Base-by-base conservation (phyloP, 2,888 invertebrate species). In the Palloptera scutellata region DNA sequence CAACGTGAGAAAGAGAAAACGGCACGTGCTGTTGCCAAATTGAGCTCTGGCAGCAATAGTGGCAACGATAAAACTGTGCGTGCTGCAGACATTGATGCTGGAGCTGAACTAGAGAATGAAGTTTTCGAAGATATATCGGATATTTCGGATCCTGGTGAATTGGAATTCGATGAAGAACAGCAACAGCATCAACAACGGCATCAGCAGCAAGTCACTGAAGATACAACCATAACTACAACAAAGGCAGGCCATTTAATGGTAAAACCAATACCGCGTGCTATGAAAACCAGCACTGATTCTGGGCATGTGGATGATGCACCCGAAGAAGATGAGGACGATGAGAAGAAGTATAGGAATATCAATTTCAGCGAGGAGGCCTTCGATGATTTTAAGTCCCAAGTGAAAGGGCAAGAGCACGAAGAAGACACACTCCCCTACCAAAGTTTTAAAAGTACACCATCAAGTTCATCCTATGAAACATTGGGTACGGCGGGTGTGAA, bases 1-100 rank as follows among this genome's bases (percentile, higher is more conserved):
- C 93, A 94, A 79, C 85, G 90, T 9, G 95, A 96, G 77, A 90
- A 91, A 70, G 94, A 94, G 81, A 91, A 90, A 54, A 93, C 94
- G 69, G 95, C 94, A 0, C 91, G 91, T 11, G 95, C 94, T 52
- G 90, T 95, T 61, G 95, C 95, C 8, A 91, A 95, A 78, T 86
- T 95, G n/a, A 92, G 91, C 64, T 90, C 91, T 17, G 93, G 93
- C 78, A 91, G 91, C 68, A 91, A 83, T 79, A 90, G 84, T 67
- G 85, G 87, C 70, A 81, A 81, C 30, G 88, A 88, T 70, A 81
- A 87, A 45, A 87, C 87, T 61, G 88, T 88, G 73, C 75, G 79
- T 0, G 78, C 81, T 0, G 77, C 76, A 0, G 87, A 87, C 69
- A 87, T 87, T 66, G 86, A 87, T 61, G 86, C 86, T 77, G n/a